Base-by-base conservation (phyloP, 2,888 invertebrate species). In the Pemphredon lugubris region DNA sequence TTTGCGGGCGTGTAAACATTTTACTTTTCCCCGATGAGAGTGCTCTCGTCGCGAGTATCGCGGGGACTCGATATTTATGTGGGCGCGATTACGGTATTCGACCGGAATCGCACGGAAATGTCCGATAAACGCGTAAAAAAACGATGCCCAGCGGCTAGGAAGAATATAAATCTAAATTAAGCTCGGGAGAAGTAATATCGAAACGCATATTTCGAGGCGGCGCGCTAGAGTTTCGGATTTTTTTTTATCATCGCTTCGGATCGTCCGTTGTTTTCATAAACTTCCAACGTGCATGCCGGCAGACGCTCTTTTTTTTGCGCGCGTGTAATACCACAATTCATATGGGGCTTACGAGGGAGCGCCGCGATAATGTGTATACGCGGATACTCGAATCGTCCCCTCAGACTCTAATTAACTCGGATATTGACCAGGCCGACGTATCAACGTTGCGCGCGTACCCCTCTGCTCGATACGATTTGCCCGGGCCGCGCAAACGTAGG, bases 351-450 rank as follows among this genome's bases (percentile, higher is more conserved):
- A 59, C 32, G 32, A 42, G n/a, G 30, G 26, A 16, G 37, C 34
- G 47, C 20, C 57, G 30, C 40, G 63, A 64, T 74, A 61, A 76
- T 58, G 57, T 50, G 65, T 67, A 21, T 57, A 55, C 63, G 51
- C 34, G 61, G 39, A 63, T 60, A 66, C 76, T 79, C 70, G 67
- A 83, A 78, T 71, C 48, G 58, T 59, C 67, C 74, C 67, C 73
- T 78, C 75, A 76, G 68, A 78, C 70, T 77, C 79, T 82, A 83
- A 84, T 84, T 84, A 84, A 79, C 74, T 75, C 65, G 70, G 75
- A 77, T 83, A 77, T 82, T 77, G 79, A 80, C 70, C 71, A 63
- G 67, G 69, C 45, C 60, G 13, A 44, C 63, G 54, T 70, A 73
- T 70, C 65, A 53, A 45, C 63, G 53, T 40, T 21, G 37, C 63